A percentile compares a stretch with the other conserved stretches of the same genome.
Evolutionary conservation across 2,888 invertebrate genomes (phyloP).

Genomic region (Mystacides longicornis): DNA sequence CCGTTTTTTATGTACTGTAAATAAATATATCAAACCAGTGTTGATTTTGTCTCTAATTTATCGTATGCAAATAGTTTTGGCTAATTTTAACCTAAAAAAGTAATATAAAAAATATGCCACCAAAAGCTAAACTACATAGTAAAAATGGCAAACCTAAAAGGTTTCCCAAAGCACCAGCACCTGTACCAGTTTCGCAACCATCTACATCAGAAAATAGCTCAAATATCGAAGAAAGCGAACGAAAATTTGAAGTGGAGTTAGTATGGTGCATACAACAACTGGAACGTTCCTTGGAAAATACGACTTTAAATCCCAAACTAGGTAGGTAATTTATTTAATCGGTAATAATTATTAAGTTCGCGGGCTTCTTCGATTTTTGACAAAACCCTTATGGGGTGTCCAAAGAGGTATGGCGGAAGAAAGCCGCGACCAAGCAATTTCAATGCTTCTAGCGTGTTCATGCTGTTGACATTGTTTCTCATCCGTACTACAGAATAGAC

Average conservation of each 20-base stretch:
- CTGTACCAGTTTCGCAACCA: not conserved
- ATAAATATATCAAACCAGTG: too few species aligned
- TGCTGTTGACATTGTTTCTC: too few species aligned
- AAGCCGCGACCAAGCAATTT: too few species aligned
- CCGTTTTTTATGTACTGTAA: too few species aligned
- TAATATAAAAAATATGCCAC: conserved; percentile 25
- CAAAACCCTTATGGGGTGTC: too few species aligned
- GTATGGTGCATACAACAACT: conserved; percentile 75
- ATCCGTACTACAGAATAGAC: too few species aligned
- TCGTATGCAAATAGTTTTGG: not conserved
- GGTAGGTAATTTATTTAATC: conserved; percentile 37
- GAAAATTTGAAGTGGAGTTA: conserved; percentile 68
- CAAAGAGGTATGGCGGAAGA: too few species aligned
- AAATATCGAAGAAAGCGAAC: conserved; percentile 46
- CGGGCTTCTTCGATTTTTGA: too few species aligned
- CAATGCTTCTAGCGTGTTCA: too few species aligned
- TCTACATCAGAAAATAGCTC: conserved; percentile 10
- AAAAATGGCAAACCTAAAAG: conserved; percentile 26
- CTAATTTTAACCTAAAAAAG: not conserved
- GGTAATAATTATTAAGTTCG: too few species aligned
- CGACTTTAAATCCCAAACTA: conserved; percentile 55
- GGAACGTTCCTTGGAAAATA: conserved; percentile 50
- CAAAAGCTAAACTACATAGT: conserved; percentile 26
- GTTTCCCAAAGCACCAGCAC: conserved; percentile 17
- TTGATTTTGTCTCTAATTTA: not conserved